Percentiles rank a stretch among this genome's conserved stretches.
Evolutionary conservation across 2,888 invertebrate genomes (phyloP).

Genomic region (Luperina testacea): DNA sequence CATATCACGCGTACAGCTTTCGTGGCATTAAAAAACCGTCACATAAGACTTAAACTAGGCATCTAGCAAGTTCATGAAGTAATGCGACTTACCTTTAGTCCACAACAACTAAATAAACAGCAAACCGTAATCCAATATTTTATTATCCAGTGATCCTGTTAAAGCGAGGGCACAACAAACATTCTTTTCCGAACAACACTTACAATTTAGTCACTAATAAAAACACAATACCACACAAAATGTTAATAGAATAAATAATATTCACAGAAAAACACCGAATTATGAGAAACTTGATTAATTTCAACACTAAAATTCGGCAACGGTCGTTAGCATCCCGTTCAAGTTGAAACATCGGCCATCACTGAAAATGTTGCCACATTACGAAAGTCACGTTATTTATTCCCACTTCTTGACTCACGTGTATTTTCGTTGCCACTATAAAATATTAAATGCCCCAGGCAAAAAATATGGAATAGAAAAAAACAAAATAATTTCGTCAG

Average conservation of each 20-base stretch:
- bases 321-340: conserved; percentile 79
- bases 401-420: conserved; percentile 77
- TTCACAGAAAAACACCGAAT: conserved; percentile 82
- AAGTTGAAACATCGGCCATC: conserved; percentile 88
- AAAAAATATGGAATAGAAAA: background rate
- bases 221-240: conserved; percentile 81
- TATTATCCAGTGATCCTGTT: conserved; percentile 88
- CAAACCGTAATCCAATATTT: conserved; percentile 88
- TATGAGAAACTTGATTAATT: conserved; percentile 82
- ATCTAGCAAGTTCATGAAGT: conserved; percentile 43
- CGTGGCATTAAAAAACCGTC: conserved; percentile 80
- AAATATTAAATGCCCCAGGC: conserved; percentile 42
- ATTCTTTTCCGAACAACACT: conserved; percentile 82
- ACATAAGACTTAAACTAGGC: conserved; percentile 40
- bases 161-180: conserved; percentile 87
- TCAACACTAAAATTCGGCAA: conserved; percentile 84
- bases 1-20: conserved; percentile 78
- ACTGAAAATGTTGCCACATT: conserved; percentile 84
- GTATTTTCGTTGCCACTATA: conserved; percentile 72
- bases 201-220: conserved; percentile 78
- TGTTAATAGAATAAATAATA: conserved; percentile 73
- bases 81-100: conserved; percentile 82
- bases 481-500: background rate
- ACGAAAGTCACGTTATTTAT: conserved; percentile 83
- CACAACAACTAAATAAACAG: conserved; percentile 83